Evolutionary conservation across 2,888 invertebrate species (phyloP), one percentile per base, ranked within the genome.

Genomic region (Amphiduros pacificus): DNA sequence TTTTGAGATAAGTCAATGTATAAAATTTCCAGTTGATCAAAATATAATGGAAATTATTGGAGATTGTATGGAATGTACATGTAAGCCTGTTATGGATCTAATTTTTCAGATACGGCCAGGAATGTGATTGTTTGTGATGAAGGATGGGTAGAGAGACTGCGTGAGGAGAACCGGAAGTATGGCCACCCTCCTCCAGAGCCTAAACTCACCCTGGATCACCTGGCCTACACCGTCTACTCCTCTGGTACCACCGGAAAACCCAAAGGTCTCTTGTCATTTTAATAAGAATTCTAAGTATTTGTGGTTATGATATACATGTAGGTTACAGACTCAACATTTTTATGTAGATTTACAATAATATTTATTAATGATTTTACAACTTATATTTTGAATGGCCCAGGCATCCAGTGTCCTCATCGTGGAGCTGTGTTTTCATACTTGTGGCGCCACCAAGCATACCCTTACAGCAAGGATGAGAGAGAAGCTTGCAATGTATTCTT

Each of bases 161-260:
- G 62, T 36, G 64, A 69, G 54, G 68, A 74, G 49, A 71, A 69
- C n/a, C 51, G 61, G 6, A 2, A 50, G 22, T 17, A 50, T 32
- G 44, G 31, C 1, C 6, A 14, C 22, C 40, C 59, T 2, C 59
- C 50, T 5, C 26, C 65, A 9, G 44, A 64, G 2, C 64, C 63
- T 0, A 55, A 59, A 0, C 58, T 71, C 20, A 67, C 69, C 5
- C 63, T 80, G 57, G 82, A 83, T 62, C 79, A 76, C 64, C 65
- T 82, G 51, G 83, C 83, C 24, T 83, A 82, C 69, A 71, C 80
- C 53, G 82, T 83, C 6, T 83, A 83, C 67, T 81, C 82, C 0
- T 82, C 82, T 4, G 83, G 83, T 1, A 84, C 83, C 9, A 83
- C 83, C 2, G 83, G 83, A 1, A 80, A 80, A 69, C 83, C 83